Conservation (phyloP, 2,888 invertebrate genomes). For the Lymantria dispar region DNA sequence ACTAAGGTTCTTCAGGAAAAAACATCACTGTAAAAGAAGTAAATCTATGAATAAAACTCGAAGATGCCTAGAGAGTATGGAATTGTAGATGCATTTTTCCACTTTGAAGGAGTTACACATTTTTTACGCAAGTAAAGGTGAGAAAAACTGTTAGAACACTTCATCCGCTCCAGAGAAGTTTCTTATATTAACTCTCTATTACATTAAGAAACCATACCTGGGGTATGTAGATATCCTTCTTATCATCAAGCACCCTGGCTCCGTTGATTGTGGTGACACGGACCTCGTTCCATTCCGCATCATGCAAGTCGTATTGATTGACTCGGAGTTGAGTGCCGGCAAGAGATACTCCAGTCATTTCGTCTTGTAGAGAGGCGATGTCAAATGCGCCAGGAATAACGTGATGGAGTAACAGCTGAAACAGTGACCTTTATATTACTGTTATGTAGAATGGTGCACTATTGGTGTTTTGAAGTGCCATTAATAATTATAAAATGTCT, state of each 20-base stretch:
- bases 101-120: too few species aligned
- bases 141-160: too few species aligned
- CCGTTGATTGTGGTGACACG: constrained; percentile 93
- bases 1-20: too few species aligned
- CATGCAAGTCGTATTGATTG: constrained; percentile 93
- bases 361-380: constrained; percentile 89
- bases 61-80: too few species aligned
- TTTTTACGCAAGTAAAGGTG: too few species aligned
- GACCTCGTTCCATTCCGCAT: constrained; percentile 94
- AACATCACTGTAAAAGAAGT: too few species aligned
- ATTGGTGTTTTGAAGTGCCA: background rate
- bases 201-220: constrained; percentile 79
- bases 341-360: constrained; percentile 94
- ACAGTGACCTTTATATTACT: background rate
- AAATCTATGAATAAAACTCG: too few species aligned
- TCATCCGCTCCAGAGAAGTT: too few species aligned
- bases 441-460: background rate
- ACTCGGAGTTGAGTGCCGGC: constrained; percentile 93
- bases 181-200: too few species aligned
- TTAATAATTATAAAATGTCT: too few species aligned
- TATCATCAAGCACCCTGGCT: constrained; percentile 90
- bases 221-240: constrained; percentile 91
- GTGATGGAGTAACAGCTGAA: constrained; percentile 90
- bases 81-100: too few species aligned
- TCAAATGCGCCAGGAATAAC: constrained; percentile 93